Evolutionary conservation across 2,113 vertebrate genomes (phyloP).

Genomic region (Eretmochelys imbricata): DNA sequence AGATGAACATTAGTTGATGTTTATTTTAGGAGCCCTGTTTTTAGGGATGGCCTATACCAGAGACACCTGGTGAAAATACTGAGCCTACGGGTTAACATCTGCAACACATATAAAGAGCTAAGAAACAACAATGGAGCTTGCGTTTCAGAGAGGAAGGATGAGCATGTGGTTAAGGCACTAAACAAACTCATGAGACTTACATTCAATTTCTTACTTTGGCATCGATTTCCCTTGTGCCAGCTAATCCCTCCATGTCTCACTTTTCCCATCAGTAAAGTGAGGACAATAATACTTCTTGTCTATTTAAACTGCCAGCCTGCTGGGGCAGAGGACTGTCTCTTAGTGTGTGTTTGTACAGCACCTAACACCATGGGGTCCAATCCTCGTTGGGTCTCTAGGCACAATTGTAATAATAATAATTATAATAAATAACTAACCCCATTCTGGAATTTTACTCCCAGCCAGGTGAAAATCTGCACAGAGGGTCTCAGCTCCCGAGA

Average conservation of each 20-base stretch:
- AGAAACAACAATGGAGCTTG: neutral
- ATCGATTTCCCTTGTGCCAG: neutral
- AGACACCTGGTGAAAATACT: rapidly evolving
- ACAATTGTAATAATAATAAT: neutral
- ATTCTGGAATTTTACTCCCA: no score
- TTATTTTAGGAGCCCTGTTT: neutral
- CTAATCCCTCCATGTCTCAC: neutral
- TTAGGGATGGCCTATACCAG: neutral
- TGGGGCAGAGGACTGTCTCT: no score
- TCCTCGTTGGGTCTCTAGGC: neutral
- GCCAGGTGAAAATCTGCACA: neutral
- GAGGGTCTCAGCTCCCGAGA: rapidly evolving
- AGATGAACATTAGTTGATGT: neutral
- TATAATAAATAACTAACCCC: no score
- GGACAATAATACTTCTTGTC: neutral
- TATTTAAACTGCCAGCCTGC: no score
- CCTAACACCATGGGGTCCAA: neutral
- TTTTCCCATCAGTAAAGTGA: neutral
- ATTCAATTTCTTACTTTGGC: neutral
- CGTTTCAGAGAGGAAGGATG: neutral
- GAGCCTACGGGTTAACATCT: neutral
- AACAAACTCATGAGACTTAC: neutral
- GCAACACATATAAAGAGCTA: neutral
- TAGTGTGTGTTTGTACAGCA: no score
- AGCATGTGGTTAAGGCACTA: neutral